A percentile compares a stretch with the other conserved stretches of the same genome.
These are phyloP conservation scores for Aproaerema taeniolella DNA, from an alignment of 2,888 invertebrate genomes.

Conservation along the genomic window DNA sequence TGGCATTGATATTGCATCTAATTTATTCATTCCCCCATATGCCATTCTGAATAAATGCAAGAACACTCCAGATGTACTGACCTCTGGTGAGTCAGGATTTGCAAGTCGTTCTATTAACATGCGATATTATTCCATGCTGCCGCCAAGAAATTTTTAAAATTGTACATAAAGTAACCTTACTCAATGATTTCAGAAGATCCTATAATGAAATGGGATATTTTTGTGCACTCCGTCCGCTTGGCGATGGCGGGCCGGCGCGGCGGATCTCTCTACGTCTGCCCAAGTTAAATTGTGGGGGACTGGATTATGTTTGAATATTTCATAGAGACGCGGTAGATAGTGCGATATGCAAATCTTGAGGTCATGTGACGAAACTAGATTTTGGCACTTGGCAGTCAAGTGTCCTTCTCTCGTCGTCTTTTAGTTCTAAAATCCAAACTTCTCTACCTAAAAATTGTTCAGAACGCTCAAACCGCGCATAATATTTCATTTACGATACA, in stretches of 20 bases:
- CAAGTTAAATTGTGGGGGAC: slow-evolving; percentile 26
- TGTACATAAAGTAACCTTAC: slow-evolving; percentile 26
- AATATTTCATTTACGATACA: too few relatives aligned
- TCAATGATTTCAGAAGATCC: slow-evolving; percentile 10
- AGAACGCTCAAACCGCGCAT: too few relatives aligned
- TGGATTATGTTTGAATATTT: slow-evolving; percentile 47
- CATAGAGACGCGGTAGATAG: slow-evolving; percentile 29
- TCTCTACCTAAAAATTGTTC: too few relatives aligned
- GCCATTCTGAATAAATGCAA: slow-evolving; percentile 57
- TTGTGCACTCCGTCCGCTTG: slow-evolving; percentile 3
- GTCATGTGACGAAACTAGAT: slow-evolving; percentile 41
- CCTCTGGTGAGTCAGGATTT: slow-evolving; percentile 38
- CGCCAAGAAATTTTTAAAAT: slow-evolving; percentile 32
- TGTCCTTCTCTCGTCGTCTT: slow-evolving; percentile 15
- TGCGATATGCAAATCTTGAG: slow-evolving; percentile 44
- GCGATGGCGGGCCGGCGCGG: not conserved
- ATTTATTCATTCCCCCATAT: slow-evolving; percentile 54
- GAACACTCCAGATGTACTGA: slow-evolving; percentile 45
- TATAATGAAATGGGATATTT: slow-evolving; percentile 11
- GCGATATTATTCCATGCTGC: slow-evolving; percentile 33
- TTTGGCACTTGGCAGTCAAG: slow-evolving; percentile 42
- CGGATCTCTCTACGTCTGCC: slow-evolving; percentile 5
- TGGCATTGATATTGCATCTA: slow-evolving; percentile 74
- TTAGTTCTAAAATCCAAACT: too few relatives aligned
- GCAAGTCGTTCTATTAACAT: slow-evolving; percentile 39